These are phyloP conservation scores for Apolygus lucorum DNA, from an alignment of 1,140 invertebrate species.

Conservation along the genomic window DNA sequence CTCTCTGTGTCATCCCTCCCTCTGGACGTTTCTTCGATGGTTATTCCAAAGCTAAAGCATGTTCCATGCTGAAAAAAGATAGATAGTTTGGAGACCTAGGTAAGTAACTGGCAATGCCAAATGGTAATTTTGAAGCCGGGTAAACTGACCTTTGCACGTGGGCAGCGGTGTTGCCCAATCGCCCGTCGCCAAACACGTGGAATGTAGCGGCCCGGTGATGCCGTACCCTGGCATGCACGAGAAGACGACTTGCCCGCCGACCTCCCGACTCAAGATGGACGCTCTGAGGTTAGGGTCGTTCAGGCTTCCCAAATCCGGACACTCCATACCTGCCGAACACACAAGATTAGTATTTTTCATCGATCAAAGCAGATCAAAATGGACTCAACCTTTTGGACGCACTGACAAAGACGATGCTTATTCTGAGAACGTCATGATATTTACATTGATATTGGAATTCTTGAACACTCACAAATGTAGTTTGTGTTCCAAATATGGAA, in stretches of 20 bases:
- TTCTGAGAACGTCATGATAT: too few relatives aligned
- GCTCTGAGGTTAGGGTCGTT: constrained; percentile 50
- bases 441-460: too few relatives aligned
- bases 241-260: constrained; percentile 68
- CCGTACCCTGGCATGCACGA: constrained; percentile 69
- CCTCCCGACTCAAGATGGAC: constrained; percentile 59
- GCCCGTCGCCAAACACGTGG: constrained; percentile 64
- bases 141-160: constrained; percentile 54
- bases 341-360: background rate
- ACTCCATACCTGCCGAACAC: constrained; percentile 53
- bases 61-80: too few relatives aligned
- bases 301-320: constrained; percentile 53
- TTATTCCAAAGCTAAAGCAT: too few relatives aligned
- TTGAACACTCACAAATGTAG: too few relatives aligned
- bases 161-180: constrained; percentile 70
- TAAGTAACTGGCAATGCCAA: background rate
- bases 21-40: too few relatives aligned
- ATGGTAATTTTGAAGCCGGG: background rate
- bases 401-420: too few relatives aligned
- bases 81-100: background rate
- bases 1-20: too few relatives aligned
- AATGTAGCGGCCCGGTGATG: constrained; percentile 60
- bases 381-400: too few relatives aligned
- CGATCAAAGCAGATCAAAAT: too few relatives aligned
- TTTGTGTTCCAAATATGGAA: too few relatives aligned